Evolutionary conservation across 2,797 vertebrate species (phyloP).

Genomic region (Ficedula albicollis): DNA sequence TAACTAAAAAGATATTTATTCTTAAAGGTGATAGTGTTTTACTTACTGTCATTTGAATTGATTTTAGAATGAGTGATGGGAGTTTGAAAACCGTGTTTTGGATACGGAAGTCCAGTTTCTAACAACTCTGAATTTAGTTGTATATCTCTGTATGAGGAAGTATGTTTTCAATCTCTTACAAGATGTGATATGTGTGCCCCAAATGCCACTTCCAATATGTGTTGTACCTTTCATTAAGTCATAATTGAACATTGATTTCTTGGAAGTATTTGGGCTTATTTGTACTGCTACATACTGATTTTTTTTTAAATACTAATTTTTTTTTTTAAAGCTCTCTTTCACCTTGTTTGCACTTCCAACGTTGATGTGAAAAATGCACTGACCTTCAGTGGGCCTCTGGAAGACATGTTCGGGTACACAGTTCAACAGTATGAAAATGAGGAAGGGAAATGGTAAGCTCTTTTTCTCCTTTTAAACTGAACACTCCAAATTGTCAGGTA

Average conservation of each 20-base stretch:
- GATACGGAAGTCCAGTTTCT: neutral
- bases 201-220: neutral
- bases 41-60: neutral
- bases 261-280: neutral
- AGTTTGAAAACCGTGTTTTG: neutral
- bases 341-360: constrained; percentile 82
- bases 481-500: neutral
- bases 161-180: neutral
- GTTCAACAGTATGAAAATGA: constrained; percentile 97
- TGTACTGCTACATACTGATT: neutral
- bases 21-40: neutral
- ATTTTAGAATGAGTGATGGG: neutral
- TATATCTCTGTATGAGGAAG: neutral
- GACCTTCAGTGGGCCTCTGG: constrained; percentile 89
- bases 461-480: neutral
- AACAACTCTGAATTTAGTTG: neutral
- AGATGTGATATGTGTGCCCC: neutral
- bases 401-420: constrained; percentile 96
- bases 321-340: constrained; percentile 75
- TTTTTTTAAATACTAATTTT: neutral
- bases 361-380: constrained; percentile 92
- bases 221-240: neutral
- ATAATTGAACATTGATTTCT: neutral
- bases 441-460: constrained; percentile 94
- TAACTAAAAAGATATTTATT: neutral